These are phyloP conservation scores for Cybosia mesomella DNA, from an alignment of 2,888 invertebrate species.

Conservation along the genomic window DNA sequence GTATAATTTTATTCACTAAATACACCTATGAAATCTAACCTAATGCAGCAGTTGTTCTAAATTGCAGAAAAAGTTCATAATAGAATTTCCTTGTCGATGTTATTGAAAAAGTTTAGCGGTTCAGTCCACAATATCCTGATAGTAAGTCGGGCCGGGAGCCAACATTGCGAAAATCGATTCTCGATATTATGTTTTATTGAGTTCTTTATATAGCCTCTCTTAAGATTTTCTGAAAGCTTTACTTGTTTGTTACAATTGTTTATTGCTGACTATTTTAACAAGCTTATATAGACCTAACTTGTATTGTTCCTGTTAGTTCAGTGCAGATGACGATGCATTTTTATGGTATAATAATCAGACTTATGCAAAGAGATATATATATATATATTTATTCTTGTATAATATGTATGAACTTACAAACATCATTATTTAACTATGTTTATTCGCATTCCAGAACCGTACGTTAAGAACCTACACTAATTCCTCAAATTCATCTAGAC, in stretches of 20 bases:
- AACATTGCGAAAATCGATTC: slow-evolving; percentile 55
- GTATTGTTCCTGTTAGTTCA: background rate
- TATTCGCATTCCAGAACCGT: background rate
- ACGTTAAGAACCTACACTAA: too few relatives aligned
- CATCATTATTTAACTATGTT: background rate
- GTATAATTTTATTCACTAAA: slow-evolving; percentile 49
- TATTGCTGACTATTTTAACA: background rate
- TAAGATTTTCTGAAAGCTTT: background rate
- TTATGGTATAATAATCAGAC: background rate
- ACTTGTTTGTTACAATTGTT: background rate
- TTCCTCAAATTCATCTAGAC: slow-evolving; percentile 1
- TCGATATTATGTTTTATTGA: slow-evolving; percentile 46
- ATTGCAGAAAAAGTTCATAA: slow-evolving; percentile 70
- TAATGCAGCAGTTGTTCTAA: slow-evolving; percentile 32
- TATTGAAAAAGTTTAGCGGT: slow-evolving; percentile 71
- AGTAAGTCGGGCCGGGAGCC: slow-evolving; percentile 50
- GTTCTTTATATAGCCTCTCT: slow-evolving; percentile 5
- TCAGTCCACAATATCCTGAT: slow-evolving; percentile 58
- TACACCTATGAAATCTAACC: slow-evolving; percentile 31
- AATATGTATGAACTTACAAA: background rate
- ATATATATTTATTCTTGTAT: too few relatives aligned
- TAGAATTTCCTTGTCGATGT: slow-evolving; percentile 67
- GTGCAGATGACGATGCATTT: background rate
- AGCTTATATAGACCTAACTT: background rate
- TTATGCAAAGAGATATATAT: too few relatives aligned